These are phyloP conservation scores for Lacanobia wlatinum DNA, from an alignment of 2,888 invertebrate genomes.

Conservation along the genomic window DNA sequence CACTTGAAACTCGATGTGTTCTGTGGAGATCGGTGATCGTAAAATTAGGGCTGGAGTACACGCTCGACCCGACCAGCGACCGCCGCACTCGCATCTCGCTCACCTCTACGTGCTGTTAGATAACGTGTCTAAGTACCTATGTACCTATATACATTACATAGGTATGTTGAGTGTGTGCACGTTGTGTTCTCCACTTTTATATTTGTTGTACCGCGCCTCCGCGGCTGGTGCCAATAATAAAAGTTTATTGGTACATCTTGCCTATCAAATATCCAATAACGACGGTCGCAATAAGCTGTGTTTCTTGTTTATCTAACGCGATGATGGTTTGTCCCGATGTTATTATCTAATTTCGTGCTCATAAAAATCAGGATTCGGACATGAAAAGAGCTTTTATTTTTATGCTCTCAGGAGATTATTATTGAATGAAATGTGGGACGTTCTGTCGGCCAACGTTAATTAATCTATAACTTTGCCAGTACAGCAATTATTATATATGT, in stretches of 20 bases:
- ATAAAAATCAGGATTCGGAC: slow-evolving; percentile 68
- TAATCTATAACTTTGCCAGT: not conserved
- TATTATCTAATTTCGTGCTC: slow-evolving; percentile 74
- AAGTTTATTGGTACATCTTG: slow-evolving; percentile 85
- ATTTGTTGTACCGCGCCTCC: slow-evolving; percentile 70
- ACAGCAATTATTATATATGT: not conserved
- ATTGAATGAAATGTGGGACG: slow-evolving; percentile 65
- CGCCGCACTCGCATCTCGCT: slow-evolving; percentile 48
- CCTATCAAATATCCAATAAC: slow-evolving; percentile 86
- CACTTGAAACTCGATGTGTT: slow-evolving; percentile 87
- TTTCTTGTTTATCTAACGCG: slow-evolving; percentile 78
- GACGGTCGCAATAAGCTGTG: slow-evolving; percentile 79
- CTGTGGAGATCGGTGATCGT: slow-evolving; percentile 84
- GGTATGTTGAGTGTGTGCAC: slow-evolving; percentile 5
- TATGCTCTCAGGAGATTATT: slow-evolving; percentile 69
- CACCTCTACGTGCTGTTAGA: slow-evolving; percentile 41
- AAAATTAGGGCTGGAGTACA: slow-evolving; percentile 84
- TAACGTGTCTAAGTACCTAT: not conserved
- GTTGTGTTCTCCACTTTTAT: slow-evolving; percentile 62
- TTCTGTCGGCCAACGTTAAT: slow-evolving; percentile 10
- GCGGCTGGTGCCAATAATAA: slow-evolving; percentile 83
- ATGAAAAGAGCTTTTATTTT: slow-evolving; percentile 71
- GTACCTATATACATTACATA: slow-evolving; percentile 2
- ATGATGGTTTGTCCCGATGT: slow-evolving; percentile 74
- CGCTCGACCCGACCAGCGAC: slow-evolving; percentile 48